These are phyloP conservation scores for Cetonia aurata DNA, from an alignment of 2,888 invertebrate species.

Conservation along the genomic window DNA sequence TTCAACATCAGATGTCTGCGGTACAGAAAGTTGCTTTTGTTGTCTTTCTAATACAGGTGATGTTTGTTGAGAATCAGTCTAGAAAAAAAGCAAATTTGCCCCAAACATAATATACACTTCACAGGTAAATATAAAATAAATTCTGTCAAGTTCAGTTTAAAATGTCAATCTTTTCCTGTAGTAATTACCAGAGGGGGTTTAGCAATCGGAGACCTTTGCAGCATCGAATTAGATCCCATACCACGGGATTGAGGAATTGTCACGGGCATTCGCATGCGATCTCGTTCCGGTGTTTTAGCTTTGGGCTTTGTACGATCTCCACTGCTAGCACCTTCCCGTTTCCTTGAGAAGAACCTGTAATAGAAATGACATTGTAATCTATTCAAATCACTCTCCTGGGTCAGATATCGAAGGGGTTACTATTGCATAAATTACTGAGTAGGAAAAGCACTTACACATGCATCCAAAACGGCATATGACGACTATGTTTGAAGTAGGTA, in stretches of 20 bases:
- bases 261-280: slow-evolving; percentile 60
- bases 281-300: slow-evolving; percentile 77
- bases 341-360: slow-evolving; percentile 85
- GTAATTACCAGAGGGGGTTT: slow-evolving; percentile 69
- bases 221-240: slow-evolving; percentile 66
- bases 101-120: no score
- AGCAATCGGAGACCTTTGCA: slow-evolving; percentile 66
- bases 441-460: no score
- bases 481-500: no score
- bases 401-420: no score
- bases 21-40: slow-evolving; percentile 80
- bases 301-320: slow-evolving; percentile 76
- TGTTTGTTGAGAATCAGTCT: slow-evolving; percentile 51
- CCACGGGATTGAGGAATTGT: slow-evolving; percentile 59
- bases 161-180: neutral
- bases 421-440: no score
- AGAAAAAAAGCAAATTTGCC: neutral
- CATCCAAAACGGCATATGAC: no score
- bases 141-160: neutral
- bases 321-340: slow-evolving; percentile 76
- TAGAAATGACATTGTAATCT: slow-evolving; percentile 19
- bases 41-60: slow-evolving; percentile 61
- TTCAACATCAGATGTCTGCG: slow-evolving; percentile 80
- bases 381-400: neutral
- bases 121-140: no score